These are phyloP conservation scores for Ditula angustiorana DNA, from an alignment of 2,888 invertebrate species.

Conservation along the genomic window DNA sequence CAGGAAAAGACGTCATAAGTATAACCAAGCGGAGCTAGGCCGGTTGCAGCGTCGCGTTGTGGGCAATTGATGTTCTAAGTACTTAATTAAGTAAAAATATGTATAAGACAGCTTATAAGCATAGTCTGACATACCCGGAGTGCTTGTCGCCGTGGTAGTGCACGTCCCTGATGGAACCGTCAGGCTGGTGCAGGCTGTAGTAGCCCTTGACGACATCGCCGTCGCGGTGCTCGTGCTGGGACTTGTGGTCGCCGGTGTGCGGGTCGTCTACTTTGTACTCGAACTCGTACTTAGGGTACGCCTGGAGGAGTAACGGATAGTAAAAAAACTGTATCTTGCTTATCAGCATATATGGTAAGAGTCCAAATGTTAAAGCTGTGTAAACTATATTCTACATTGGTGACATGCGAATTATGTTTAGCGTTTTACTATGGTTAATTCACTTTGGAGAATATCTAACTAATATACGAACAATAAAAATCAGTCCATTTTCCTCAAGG, in stretches of 20 bases:
- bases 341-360: too few species aligned
- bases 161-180: conserved; percentile 80
- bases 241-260: conserved; percentile 80
- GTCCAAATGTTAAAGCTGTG: too few species aligned
- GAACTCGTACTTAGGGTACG: conserved; percentile 71
- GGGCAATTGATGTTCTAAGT: not conserved
- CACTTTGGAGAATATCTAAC: not conserved
- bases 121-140: conserved; percentile 59
- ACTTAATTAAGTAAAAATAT: not conserved
- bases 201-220: conserved; percentile 69
- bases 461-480: not conserved
- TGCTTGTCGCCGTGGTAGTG: conserved; percentile 81
- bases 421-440: too few species aligned
- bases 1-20: not conserved
- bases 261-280: conserved; percentile 71
- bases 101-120: not conserved
- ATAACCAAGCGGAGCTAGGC: not conserved
- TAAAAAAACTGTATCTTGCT: conserved; percentile 13
- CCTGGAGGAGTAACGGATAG: conserved; percentile 45
- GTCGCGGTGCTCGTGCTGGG: conserved; percentile 73
- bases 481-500: not conserved
- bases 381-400: too few species aligned
- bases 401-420: too few species aligned
- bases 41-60: too few species aligned
- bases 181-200: conserved; percentile 78